A percentile compares a stretch with the other conserved stretches of the same genome.
phyloP scores from a whole-genome alignment of 2,797 vertebrate species.

The Microtus californicus region DNA sequence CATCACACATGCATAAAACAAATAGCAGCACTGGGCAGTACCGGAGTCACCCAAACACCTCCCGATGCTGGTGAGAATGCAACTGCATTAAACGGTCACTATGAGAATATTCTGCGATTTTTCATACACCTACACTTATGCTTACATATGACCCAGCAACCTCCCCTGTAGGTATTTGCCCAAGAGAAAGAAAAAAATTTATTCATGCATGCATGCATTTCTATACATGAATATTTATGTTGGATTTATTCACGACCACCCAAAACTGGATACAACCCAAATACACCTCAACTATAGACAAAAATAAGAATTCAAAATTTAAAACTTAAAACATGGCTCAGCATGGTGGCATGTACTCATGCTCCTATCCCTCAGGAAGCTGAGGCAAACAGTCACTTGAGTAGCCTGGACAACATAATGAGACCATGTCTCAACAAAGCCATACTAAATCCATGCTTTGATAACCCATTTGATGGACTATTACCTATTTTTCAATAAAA shows the following conservation, averaged over 20 bases:
- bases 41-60: not conserved
- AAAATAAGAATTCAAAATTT: conserved; percentile 38
- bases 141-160: not conserved
- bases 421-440: not conserved
- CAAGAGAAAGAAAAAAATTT: conserved; percentile 17
- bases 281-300: not conserved
- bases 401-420: not conserved
- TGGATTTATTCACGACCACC: conserved; percentile 45
- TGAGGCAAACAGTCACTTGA: not conserved
- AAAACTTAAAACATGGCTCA: not conserved
- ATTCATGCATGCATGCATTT: not conserved
- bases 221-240: conserved; percentile 17
- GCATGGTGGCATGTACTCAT: not conserved
- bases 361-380: not conserved
- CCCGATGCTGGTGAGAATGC: not conserved
- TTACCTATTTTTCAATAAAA: not conserved
- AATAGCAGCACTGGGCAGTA: not conserved
- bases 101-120: not conserved
- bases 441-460: not conserved
- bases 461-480: not conserved
- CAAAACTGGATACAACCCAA: conserved; percentile 8
- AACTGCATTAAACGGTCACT: not conserved
- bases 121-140: not conserved
- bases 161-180: conserved; percentile 16
- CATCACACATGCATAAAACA: not conserved